These are phyloP conservation scores for Eueremaeus valkanovi DNA, from an alignment of 2,888 invertebrate genomes.

Conservation along the genomic window DNA sequence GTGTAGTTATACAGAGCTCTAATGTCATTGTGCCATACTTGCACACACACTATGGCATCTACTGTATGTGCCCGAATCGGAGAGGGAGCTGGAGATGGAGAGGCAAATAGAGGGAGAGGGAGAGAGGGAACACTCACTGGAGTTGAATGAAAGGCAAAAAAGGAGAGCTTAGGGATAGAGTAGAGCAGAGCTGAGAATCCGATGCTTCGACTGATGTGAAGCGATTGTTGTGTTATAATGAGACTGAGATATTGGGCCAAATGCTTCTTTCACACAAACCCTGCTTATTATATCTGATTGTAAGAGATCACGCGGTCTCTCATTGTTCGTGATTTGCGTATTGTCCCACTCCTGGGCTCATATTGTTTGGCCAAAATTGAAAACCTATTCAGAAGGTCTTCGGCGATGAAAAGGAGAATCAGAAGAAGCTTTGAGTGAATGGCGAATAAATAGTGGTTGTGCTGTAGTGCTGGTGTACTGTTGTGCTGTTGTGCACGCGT, in stretches of 20 bases:
- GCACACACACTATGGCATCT: no score
- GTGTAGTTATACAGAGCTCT: background rate
- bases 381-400: slow-evolving; percentile 29
- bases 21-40: no score
- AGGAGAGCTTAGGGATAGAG: background rate
- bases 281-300: slow-evolving; percentile 14
- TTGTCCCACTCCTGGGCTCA: slow-evolving; percentile 11
- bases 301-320: background rate
- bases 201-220: no score
- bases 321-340: slow-evolving; percentile 33
- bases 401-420: slow-evolving; percentile 20
- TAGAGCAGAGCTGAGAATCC: background rate
- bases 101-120: slow-evolving; percentile 29
- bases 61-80: no score
- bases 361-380: slow-evolving; percentile 30
- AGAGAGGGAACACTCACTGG: slow-evolving; percentile 17
- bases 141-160: background rate
- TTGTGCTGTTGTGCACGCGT: background rate
- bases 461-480: background rate
- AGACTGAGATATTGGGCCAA: slow-evolving; percentile 2
- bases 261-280: slow-evolving; percentile 13
- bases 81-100: background rate
- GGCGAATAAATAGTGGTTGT: slow-evolving; percentile 28
- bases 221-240: slow-evolving; percentile 24
- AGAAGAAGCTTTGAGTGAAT: slow-evolving; percentile 28